Conservation (phyloP, 2,797 vertebrate genomes). For the Rallus crepitans region DNA sequence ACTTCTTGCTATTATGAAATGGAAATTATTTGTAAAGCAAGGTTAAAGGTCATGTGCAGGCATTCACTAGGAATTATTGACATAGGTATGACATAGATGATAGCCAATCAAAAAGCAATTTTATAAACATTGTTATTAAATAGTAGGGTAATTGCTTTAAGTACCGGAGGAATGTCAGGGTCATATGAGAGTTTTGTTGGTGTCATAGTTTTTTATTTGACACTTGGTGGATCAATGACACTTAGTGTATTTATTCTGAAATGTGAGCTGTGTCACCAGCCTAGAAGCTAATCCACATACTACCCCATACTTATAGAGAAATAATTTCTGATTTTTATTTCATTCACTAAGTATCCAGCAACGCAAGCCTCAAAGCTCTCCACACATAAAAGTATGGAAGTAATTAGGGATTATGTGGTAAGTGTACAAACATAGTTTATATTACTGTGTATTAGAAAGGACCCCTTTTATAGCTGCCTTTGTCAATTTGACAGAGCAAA, state of each 20-base stretch:
- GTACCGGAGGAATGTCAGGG: conserved; percentile 81
- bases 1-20: conserved; percentile 59
- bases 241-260: conserved; percentile 78
- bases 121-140: conserved; percentile 86
- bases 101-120: conserved; percentile 84
- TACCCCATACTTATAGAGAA: conserved; percentile 55
- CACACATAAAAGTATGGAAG: conserved; percentile 73
- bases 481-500: conserved; percentile 73
- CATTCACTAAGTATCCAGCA: conserved; percentile 71
- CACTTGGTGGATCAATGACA: conserved; percentile 80
- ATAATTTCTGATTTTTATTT: conserved; percentile 70
- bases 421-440: conserved; percentile 72
- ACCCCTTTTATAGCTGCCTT: conserved; percentile 72
- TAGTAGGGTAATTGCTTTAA: conserved; percentile 84
- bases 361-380: conserved; percentile 72
- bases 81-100: conserved; percentile 77
- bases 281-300: conserved; percentile 59
- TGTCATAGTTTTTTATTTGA: conserved; percentile 78
- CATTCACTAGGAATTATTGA: conserved; percentile 77
- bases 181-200: conserved; percentile 78
- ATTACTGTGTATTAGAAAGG: conserved; percentile 66
- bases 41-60: conserved; percentile 72
- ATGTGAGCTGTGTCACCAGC: conserved; percentile 60
- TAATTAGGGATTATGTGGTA: conserved; percentile 78
- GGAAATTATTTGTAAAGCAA: conserved; percentile 78